These are phyloP conservation scores for Cheirogaleus medius DNA, from an alignment of 2,113 vertebrate genomes.

Conservation along the genomic window DNA sequence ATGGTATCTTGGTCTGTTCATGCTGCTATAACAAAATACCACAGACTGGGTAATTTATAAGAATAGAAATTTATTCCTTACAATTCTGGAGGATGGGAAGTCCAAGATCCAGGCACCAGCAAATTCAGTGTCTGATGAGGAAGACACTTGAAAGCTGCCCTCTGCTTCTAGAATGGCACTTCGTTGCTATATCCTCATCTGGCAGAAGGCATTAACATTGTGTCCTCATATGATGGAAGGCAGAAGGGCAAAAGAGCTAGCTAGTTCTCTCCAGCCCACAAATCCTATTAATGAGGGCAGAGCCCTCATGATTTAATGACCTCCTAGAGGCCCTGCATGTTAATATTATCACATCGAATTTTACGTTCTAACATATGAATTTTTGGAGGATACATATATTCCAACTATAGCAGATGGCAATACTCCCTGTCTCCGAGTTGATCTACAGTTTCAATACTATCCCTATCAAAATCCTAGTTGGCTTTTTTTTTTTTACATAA, in stretches of 20 bases:
- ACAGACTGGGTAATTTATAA: too few species aligned
- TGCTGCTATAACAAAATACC: neutral
- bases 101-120: too few species aligned
- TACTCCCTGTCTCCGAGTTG: neutral
- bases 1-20: neutral
- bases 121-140: too few species aligned
- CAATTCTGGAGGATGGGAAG: too few species aligned
- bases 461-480: neutral
- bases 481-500: neutral
- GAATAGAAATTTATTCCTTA: too few species aligned
- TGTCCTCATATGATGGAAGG: neutral
- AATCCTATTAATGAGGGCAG: neutral
- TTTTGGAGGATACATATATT: neutral
- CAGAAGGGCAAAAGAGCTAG: neutral
- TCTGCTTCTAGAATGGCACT: neutral
- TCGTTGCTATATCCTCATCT: neutral
- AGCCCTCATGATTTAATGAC: neutral
- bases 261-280: neutral
- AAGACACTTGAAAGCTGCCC: neutral
- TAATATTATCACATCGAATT: neutral
- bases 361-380: neutral
- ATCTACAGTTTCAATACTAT: neutral
- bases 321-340: neutral
- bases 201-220: neutral
- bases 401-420: neutral